A percentile compares a stretch with the other conserved stretches of the same genome.
These are phyloP conservation scores for Tholera decimalis DNA, from an alignment of 2,888 invertebrate species.

Conservation along the genomic window DNA sequence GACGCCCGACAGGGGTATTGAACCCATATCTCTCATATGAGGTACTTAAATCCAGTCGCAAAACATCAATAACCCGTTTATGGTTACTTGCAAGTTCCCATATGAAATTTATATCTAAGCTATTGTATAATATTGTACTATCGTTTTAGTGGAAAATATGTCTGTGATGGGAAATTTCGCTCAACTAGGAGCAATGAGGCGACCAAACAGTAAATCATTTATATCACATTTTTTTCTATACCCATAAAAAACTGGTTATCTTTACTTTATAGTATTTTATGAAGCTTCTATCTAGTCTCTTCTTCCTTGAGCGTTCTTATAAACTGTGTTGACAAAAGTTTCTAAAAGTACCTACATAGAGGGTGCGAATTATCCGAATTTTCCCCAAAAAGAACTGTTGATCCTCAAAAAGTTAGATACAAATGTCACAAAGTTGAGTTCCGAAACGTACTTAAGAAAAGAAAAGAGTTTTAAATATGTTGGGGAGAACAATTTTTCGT, in stretches of 20 bases:
- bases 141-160: constrained; percentile 23
- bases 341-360: constrained; percentile 27
- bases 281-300: constrained; percentile 14
- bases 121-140: constrained; percentile 46
- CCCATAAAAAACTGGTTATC: constrained; percentile 12
- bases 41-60: constrained; percentile 50
- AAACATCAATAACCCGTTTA: constrained; percentile 57
- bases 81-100: constrained; percentile 28
- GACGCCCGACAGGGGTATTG: constrained; percentile 14
- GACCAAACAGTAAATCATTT: constrained; percentile 20
- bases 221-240: constrained; percentile 13
- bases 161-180: background rate
- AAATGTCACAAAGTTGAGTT: constrained; percentile 47
- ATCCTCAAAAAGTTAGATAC: constrained; percentile 49
- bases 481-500: background rate
- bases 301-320: constrained; percentile 27
- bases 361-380: constrained; percentile 47
- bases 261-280: constrained; percentile 17
- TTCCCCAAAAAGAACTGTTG: constrained; percentile 49
- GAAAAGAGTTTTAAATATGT: constrained; percentile 31
- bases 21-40: constrained; percentile 49
- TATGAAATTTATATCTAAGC: constrained; percentile 47
- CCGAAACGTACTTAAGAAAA: constrained; percentile 28
- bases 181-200: constrained; percentile 16
- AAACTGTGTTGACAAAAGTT: constrained; percentile 44